A percentile compares a stretch with the other conserved stretches of the same genome.
Evolutionary conservation across 1,140 invertebrate species (phyloP).

Genomic region (Zaprionus gabonicus): DNA sequence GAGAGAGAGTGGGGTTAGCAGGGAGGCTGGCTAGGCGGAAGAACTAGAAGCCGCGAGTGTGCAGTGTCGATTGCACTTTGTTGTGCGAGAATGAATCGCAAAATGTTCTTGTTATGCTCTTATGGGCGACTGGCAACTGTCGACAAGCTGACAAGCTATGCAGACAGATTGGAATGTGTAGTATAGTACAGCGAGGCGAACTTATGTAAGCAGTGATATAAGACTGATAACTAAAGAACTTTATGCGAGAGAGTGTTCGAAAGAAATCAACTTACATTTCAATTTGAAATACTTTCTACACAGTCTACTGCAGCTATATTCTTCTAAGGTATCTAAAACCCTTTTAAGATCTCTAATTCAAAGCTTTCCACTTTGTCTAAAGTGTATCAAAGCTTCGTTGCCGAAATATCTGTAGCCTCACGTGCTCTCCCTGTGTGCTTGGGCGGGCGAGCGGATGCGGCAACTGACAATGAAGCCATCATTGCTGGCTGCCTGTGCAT

Average conservation of each 20-base stretch:
- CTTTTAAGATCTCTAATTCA: background rate
- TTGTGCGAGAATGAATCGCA: constrained; percentile 48
- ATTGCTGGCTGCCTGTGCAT: constrained; percentile 44
- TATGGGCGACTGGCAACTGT: background rate
- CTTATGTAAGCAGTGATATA: background rate
- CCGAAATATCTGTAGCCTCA: background rate
- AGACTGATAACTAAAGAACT: background rate
- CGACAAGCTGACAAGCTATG: background rate
- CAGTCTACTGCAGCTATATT: too few relatives aligned
- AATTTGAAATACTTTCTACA: too few relatives aligned
- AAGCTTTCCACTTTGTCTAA: background rate
- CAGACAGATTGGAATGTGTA: background rate
- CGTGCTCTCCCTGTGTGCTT: background rate
- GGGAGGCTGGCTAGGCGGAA: background rate
- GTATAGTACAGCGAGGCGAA: background rate
- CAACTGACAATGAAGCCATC: constrained; percentile 71
- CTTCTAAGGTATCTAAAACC: too few relatives aligned
- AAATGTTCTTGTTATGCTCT: constrained; percentile 38
- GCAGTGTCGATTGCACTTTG: constrained; percentile 59
- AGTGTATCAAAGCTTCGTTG: background rate
- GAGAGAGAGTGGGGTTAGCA: background rate
- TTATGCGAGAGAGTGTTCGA: too few relatives aligned
- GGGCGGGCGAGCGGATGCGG: background rate
- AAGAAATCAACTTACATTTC: too few relatives aligned
- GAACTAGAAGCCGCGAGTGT: constrained; percentile 19